These are phyloP conservation scores for Pasiphila rectangulata DNA, from an alignment of 2,888 invertebrate species.

Conservation along the genomic window DNA sequence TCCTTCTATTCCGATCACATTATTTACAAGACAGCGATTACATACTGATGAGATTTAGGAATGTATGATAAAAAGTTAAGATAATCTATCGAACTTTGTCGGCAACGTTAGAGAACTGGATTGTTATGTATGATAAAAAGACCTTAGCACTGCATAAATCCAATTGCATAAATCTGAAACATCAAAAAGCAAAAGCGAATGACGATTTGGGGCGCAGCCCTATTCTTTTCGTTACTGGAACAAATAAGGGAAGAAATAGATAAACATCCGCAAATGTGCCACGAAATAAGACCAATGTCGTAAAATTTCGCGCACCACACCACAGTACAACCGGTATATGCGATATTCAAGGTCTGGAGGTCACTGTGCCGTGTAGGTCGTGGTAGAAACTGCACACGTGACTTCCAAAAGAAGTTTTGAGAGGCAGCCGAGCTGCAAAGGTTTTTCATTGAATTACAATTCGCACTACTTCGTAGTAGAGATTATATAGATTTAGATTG, in stretches of 20 bases:
- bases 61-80: too few species aligned
- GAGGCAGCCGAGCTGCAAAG: not conserved
- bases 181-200: too few species aligned
- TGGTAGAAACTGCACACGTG: slow-evolving; percentile 61
- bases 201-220: too few species aligned
- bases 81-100: too few species aligned
- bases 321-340: slow-evolving; percentile 35
- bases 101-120: too few species aligned
- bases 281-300: slow-evolving; percentile 8
- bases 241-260: slow-evolving; percentile 1
- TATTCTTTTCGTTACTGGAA: too few species aligned
- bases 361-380: slow-evolving; percentile 41
- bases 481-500: too few species aligned
- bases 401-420: slow-evolving; percentile 32
- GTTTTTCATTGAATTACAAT: not conserved
- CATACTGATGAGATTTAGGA: too few species aligned
- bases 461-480: too few species aligned
- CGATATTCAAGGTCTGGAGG: slow-evolving; percentile 37
- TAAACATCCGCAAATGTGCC: slow-evolving; percentile 10
- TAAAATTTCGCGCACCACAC: slow-evolving; percentile 9
- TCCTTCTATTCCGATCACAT: not conserved
- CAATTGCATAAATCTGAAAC: not conserved
- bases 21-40: too few species aligned
- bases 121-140: too few species aligned
- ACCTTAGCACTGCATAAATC: too few species aligned